A percentile compares a stretch with the other conserved stretches of the same genome.
Evolutionary conservation across 1,140 invertebrate species (phyloP).

Genomic region (Triops longicaudatus): DNA sequence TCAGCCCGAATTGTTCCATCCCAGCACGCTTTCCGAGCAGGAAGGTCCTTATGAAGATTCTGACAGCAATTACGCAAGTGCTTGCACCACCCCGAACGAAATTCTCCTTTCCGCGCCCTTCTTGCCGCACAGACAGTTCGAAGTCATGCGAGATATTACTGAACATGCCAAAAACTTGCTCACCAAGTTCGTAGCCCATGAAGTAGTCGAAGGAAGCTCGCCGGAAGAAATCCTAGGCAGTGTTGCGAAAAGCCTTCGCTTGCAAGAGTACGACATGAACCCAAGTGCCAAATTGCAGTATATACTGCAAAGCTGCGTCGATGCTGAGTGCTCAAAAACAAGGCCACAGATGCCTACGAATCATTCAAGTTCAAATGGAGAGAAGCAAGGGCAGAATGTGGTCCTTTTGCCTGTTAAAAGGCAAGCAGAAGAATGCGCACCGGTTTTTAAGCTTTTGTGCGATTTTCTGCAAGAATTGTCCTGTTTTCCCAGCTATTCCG

Average conservation of each 20-base stretch:
- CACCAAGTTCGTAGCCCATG: neutral
- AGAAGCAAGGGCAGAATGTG: neutral
- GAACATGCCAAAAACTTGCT: neutral
- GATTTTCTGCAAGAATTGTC: neutral
- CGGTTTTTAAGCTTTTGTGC: neutral
- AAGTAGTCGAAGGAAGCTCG: neutral
- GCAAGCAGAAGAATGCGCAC: neutral
- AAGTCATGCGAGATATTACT: neutral
- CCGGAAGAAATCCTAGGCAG: neutral
- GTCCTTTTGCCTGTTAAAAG: neutral
- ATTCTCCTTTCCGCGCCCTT: constrained; percentile 17
- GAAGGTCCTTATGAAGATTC: constrained; percentile 10
- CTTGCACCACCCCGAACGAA: constrained; percentile 24
- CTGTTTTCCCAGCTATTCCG: neutral
- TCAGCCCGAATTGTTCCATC: constrained; percentile 26
- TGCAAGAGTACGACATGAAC: neutral
- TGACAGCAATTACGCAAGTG: constrained; percentile 2
- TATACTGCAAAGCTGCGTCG: neutral
- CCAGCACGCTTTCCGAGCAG: neutral
- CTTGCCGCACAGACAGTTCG: constrained; percentile 12
- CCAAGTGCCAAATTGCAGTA: neutral
- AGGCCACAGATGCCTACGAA: neutral
- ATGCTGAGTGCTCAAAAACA: neutral
- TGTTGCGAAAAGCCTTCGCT: neutral
- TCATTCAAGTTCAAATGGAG: neutral